Percentiles rank a stretch among this genome's conserved stretches.
These are phyloP conservation scores for Coregonus suidteri DNA, from an alignment of 2,797 vertebrate genomes.

Conservation along the genomic window DNA sequence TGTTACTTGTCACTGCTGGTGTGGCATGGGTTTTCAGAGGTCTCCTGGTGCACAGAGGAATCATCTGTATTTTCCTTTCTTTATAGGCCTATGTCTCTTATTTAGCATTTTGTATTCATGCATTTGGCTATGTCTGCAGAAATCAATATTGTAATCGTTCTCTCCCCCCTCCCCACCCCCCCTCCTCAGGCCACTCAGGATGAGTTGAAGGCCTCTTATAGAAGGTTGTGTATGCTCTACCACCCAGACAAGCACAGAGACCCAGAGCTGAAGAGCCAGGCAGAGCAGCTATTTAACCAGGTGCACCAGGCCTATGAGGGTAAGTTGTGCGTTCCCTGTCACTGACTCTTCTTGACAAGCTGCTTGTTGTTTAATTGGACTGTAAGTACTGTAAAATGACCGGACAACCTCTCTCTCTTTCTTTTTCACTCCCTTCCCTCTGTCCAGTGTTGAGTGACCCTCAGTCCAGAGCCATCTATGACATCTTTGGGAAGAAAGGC, in stretches of 20 bases:
- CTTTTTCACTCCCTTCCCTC: slow-evolving; percentile 35
- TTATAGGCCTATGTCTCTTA: no score
- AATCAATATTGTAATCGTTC: no score
- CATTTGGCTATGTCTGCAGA: no score
- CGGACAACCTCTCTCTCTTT: not conserved
- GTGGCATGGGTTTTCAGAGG: no score
- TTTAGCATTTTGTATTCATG: no score
- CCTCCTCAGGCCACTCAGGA: slow-evolving; percentile 86
- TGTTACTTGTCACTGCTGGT: no score
- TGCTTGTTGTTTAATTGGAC: not conserved
- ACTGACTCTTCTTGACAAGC: not conserved
- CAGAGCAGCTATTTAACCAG: slow-evolving; percentile 92
- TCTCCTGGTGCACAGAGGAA: no score
- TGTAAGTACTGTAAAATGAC: no score
- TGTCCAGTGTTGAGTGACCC: slow-evolving; percentile 89
- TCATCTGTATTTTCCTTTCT: no score
- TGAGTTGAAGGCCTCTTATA: slow-evolving; percentile 92
- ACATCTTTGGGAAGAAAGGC: slow-evolving; percentile 95
- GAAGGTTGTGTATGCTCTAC: slow-evolving; percentile 95
- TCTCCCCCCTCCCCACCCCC: not conserved
- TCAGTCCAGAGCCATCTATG: slow-evolving; percentile 96
- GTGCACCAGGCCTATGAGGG: slow-evolving; percentile 97
- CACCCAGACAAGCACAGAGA: slow-evolving; percentile 98
- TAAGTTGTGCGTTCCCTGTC: slow-evolving; percentile 57
- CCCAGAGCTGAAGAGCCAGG: slow-evolving; percentile 90